Percentiles rank a stretch among this genome's conserved stretches.
Evolutionary conservation across 2,888 invertebrate species (phyloP).

Genomic region (Tachina grossa): DNA sequence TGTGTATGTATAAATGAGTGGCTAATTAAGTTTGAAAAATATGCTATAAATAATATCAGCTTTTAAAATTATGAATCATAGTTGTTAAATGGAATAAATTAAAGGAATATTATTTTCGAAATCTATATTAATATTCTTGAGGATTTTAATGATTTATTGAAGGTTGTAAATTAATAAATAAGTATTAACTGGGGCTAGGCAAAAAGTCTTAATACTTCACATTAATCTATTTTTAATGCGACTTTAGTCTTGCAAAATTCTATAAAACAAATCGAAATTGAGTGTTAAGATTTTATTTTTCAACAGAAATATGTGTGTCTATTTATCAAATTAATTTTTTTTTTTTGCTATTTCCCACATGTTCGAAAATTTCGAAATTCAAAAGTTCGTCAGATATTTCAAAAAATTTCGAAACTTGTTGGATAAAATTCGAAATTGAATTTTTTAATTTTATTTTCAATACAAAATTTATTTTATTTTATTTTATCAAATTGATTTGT

Average conservation of each 20-base stretch:
- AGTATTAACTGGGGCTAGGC: too few relatives aligned
- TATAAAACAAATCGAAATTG: too few relatives aligned
- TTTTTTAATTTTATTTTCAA: not conserved
- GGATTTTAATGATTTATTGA: not conserved
- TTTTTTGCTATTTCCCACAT: not conserved
- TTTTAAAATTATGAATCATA: conserved; percentile 55
- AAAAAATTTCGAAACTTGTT: too few relatives aligned
- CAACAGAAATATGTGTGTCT: too few relatives aligned
- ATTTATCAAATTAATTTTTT: not conserved
- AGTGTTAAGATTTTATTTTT: too few relatives aligned
- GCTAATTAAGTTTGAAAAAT: conserved; percentile 64
- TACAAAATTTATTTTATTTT: too few relatives aligned
- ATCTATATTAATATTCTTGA: not conserved
- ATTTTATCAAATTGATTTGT: not conserved
- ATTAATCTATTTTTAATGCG: not conserved
- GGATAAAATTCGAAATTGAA: too few relatives aligned
- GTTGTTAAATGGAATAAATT: conserved; percentile 34
- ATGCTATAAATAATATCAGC: conserved; percentile 34
- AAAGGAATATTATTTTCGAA: conserved; percentile 10
- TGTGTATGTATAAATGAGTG: conserved; percentile 36
- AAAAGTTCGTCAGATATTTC: too few relatives aligned
- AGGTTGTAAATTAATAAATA: not conserved
- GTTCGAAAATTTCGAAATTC: not conserved
- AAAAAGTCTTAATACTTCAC: too few relatives aligned
- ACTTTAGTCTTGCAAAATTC: too few relatives aligned